Evolutionary conservation across 1,140 invertebrate species (phyloP), one percentile per base, ranked within the genome.

Genomic region (Drosophila sturtevanti): DNA sequence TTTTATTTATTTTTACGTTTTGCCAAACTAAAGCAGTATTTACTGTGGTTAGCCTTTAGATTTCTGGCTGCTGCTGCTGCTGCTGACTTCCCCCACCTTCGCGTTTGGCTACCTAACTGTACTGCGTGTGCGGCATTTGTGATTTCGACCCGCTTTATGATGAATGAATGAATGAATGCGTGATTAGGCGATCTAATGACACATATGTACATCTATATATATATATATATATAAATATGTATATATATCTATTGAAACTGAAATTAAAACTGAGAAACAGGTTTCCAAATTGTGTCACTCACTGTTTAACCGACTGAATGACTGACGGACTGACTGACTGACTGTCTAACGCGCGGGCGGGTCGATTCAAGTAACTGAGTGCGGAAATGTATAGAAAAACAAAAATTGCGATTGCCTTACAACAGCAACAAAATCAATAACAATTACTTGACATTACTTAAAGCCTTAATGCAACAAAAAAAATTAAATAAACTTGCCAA

Each of bases 381-480:
- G 65, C 80, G 81, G 81, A 84, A 84, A 80, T 71, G 62, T 76
- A 64, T 64, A 72, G 59, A 52, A 72, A 75, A 72, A 48, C 34
- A 68, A 76, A 62, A 61, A 48, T 48, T 48, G 41, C 41, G 41
- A 48, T 48, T 11, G 41, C 41, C 7, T 48, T 62, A 58, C 65
- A 59, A 70, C 58, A 77, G 48, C 52, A 69, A 61, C 72, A 63
- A 82, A 87, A 87, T 87, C 84, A 87, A 87, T 87, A 87, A 84
- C 84, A 89, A 84, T 87, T 89, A 77, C 84, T 89, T 87, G 84
- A 74, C 84, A 87, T 87, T 87, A 89, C 72, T 58, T 44, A 34
- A 58, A 35, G 64, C 22, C 52, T 75, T 52, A 65, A 65, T 64
- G 66, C 65, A 67, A 72, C 62, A 55, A 66, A 63, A 34, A 63